Conservation (phyloP, 2,888 invertebrate genomes). For the Microctonus brassicae region DNA sequence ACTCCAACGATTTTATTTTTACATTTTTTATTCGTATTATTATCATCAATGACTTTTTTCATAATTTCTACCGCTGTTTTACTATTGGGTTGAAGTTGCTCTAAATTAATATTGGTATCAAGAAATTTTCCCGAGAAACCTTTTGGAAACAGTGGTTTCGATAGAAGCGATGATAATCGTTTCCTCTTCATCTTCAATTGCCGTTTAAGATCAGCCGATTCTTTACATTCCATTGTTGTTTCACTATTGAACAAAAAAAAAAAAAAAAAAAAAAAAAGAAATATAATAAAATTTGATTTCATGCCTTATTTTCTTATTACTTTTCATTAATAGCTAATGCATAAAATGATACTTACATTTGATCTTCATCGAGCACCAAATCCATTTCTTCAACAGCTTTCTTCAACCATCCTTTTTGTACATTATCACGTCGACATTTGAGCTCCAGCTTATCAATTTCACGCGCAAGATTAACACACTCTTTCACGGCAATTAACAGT, state of each 20-base stretch:
- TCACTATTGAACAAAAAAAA: slow-evolving; percentile 52
- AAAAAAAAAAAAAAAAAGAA: no score
- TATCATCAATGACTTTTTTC: slow-evolving; percentile 67
- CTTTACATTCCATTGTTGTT: slow-evolving; percentile 59
- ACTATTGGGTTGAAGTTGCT: slow-evolving; percentile 55
- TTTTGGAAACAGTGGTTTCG: slow-evolving; percentile 76
- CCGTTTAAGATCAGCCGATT: slow-evolving; percentile 70
- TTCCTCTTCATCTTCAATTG: slow-evolving; percentile 71
- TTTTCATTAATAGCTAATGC: slow-evolving; percentile 24
- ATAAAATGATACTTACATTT: slow-evolving; percentile 55
- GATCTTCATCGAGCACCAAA: slow-evolving; percentile 86
- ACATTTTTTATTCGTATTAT: slow-evolving; percentile 30
- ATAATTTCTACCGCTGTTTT: slow-evolving; percentile 73
- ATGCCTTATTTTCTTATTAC: no score
- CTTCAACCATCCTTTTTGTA: slow-evolving; percentile 87
- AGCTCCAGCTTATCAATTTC: slow-evolving; percentile 85
- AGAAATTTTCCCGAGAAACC: slow-evolving; percentile 79
- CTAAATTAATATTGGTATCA: slow-evolving; percentile 58
- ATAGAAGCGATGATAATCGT: slow-evolving; percentile 72
- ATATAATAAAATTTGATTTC: no score
- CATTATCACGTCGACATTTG: slow-evolving; percentile 74
- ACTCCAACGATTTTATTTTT: slow-evolving; percentile 27
- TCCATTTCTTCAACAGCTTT: slow-evolving; percentile 92
- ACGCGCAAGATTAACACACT: slow-evolving; percentile 82
- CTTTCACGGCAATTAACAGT: slow-evolving; percentile 76